Percentiles rank a stretch among this genome's conserved stretches.
Conservation (phyloP, 2,797 vertebrate species). For the Cyclura pinguis region DNA sequence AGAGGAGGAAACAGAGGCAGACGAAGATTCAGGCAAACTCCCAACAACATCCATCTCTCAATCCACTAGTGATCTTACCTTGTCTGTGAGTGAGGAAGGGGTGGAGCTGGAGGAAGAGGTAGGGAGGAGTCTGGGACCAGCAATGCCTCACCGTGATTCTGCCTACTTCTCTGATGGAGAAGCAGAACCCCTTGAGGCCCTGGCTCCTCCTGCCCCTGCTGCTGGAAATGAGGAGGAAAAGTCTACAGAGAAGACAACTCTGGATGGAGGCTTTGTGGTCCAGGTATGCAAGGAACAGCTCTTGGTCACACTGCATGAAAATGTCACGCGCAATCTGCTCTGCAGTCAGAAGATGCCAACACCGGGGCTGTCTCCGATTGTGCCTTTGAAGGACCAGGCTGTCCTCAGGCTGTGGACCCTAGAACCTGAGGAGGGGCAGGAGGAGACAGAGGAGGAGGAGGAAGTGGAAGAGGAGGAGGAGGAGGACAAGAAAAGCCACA, state of each 20-base stretch:
- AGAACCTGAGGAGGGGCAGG: conserved; percentile 44
- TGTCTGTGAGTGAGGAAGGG: conserved; percentile 75
- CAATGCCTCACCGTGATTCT: conserved; percentile 88
- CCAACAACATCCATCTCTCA: conserved; percentile 57
- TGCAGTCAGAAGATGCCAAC: conserved; percentile 71
- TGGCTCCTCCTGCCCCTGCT: not conserved
- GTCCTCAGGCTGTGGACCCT: conserved; percentile 58
- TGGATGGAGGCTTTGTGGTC: conserved; percentile 89
- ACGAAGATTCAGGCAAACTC: conserved; percentile 30
- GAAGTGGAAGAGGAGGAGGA: not conserved
- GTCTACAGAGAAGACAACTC: conserved; percentile 45
- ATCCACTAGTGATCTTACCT: conserved; percentile 79
- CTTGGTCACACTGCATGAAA: conserved; percentile 91
- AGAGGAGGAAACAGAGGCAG: conserved; percentile 36
- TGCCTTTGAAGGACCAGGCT: conserved; percentile 57
- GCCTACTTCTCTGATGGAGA: conserved; percentile 92
- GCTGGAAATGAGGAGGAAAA: conserved; percentile 54
- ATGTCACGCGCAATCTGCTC: conserved; percentile 91
- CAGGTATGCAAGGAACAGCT: conserved; percentile 93
- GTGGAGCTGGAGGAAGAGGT: conserved; percentile 84
- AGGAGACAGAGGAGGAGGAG: conserved; percentile 8
- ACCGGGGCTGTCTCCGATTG: not conserved
- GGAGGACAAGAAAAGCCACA: not conserved
- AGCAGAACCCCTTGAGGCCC: conserved; percentile 74
- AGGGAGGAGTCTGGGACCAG: conserved; percentile 85